Evolutionary conservation across 2,797 vertebrate species (phyloP), one percentile per base, ranked within the genome.

Genomic region (Bovichtus variegatus): DNA sequence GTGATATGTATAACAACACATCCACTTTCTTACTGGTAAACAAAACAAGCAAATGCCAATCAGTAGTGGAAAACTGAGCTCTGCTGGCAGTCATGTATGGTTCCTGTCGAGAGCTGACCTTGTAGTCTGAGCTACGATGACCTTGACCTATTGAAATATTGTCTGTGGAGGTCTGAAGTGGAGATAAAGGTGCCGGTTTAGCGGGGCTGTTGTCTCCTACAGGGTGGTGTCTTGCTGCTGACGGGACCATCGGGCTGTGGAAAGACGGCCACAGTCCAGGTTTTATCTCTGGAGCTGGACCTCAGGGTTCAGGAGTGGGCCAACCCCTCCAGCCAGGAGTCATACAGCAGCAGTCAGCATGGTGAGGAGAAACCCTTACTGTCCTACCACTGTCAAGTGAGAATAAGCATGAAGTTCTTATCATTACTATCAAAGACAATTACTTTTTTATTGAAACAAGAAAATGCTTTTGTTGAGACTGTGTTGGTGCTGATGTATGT

Each of bases 221-320:
- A 99, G 98, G 87, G 91, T 65, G 96, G 95, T 9, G 50, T 99
- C 78, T 80, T 99, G 80, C 89, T 99, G 81, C 89, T 99, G 55
- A 97, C 96, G 1, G 98, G 98, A 64, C 97, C 98, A 43, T 92
- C 98, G 5, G 98, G 98, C 71, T 97, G 97, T 89, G 98, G 98
- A 40, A 99, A 99, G 91, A 97, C 97, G 1, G 94, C 96, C 59
- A 97, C 97, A 23, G 36, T 99, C 81, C 94, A 92, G 68, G 94
- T 98, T 75, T 63, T 99, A 71, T 93, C 94, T 57, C 93, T 81
- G 84, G 96, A 98, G 47, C 89, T 96, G 78, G 93, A 92, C 13
- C 77, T 97, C 84, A 93, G 96, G 41, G 84, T 98, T 61, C 98
- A 98, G 80, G 97, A 99, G 68, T 99, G 98, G 98, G 94, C 91